phyloP scores from a whole-genome alignment of 2,113 vertebrate species.

The Daphoenositta chrysoptera region DNA sequence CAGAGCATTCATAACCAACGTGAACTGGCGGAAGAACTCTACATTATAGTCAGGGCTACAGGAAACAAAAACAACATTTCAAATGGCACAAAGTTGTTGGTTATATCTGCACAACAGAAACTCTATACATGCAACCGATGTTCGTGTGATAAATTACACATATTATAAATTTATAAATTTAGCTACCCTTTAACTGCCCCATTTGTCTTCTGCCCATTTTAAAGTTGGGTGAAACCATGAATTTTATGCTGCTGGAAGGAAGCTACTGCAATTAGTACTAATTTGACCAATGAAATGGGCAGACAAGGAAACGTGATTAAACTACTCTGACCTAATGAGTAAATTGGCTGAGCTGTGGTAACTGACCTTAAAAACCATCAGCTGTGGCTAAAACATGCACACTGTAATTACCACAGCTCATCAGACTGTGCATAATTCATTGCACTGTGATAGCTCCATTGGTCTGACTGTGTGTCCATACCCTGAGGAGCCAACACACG shows the following conservation, averaged over 20 bases:
- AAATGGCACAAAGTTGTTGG: neutral
- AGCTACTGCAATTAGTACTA: neutral
- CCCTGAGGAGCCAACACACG: neutral
- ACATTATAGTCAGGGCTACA: conserved; percentile 94
- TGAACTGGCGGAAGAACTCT: conserved; percentile 95
- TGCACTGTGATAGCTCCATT: neutral
- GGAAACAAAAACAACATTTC: conserved; percentile 50
- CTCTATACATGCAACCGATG: neutral
- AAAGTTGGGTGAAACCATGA: neutral
- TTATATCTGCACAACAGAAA: neutral
- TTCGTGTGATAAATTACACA: neutral
- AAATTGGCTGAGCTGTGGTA: conserved; percentile 26
- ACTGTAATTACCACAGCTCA: conserved; percentile 32
- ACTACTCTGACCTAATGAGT: conserved; percentile 12
- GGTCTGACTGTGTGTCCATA: neutral
- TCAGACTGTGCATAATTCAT: neutral
- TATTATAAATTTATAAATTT: neutral
- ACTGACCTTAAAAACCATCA: conserved; percentile 48
- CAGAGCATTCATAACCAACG: conserved; percentile 97
- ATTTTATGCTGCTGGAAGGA: neutral
- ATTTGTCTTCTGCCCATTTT: neutral
- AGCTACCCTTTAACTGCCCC: neutral
- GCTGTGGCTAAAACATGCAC: neutral
- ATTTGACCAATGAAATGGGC: neutral
- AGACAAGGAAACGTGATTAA: neutral